Evolutionary conservation across 2,113 vertebrate genomes (phyloP), one percentile per base, ranked within the genome.

Genomic region (Patagioenas fasciata): DNA sequence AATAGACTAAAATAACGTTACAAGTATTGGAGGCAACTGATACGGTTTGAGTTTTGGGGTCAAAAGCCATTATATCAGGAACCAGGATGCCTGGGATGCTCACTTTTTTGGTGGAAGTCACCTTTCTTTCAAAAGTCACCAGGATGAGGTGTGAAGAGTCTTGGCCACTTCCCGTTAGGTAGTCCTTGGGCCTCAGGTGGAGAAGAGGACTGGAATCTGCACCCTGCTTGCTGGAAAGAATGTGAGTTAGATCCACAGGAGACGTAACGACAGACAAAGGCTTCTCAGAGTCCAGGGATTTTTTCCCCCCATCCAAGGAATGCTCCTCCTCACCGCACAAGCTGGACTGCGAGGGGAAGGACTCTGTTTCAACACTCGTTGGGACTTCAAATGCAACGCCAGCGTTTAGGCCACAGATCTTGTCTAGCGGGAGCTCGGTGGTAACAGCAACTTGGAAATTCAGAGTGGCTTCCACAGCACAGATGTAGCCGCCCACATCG

Each of bases 141-240:
- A 99, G 94, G 93, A 99, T 98, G 88, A 99, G 98, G 94, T 99
- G 98, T 5, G 99, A 99, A 23, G 99, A 99, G 97, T 99, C 99
- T 79, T 99, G 98, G 24, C 99, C 99, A 0, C 98, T 98, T 84
- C 98, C 99, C 0, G 98, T 99, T 62, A 99, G 34, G n/a, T 96
- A 97, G 97, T 99, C 99, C 62, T 98, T 97, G 60, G 97, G 98
- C 25, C 97, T 98, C 65, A 99, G 95, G 81, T 98, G 98, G 66
- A 99, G 93, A 9, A 99, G 98, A 20, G 98, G 98, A 85, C 97
- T 98, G 44, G 97, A 98, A 73, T 99, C 98, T 1, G 98, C 98
- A 79, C 82, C 95, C 3, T 98, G 96, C 94, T 98, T 98, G 93
- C 74, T 97, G 9, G 98, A 97, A 74, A 98, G 97, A 24, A 99